Evolutionary conservation across 2,113 vertebrate species (phyloP).

Genomic region (Labrus mixtus): DNA sequence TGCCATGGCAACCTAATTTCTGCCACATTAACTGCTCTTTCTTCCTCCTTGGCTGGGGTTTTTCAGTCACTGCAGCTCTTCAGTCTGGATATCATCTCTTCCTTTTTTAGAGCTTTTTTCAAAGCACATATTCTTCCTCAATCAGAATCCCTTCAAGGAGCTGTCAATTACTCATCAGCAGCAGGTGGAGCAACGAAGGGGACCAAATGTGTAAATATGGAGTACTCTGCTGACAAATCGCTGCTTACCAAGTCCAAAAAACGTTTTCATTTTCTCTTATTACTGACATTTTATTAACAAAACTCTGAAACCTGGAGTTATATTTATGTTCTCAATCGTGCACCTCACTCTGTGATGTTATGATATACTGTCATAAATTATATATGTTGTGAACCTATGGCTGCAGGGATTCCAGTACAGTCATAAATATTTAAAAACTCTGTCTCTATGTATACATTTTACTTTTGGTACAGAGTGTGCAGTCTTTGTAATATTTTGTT

Average conservation of each 20-base stretch:
- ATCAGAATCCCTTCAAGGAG: slow-evolving; percentile 28
- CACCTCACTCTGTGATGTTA: slow-evolving; percentile 6
- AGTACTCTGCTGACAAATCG: slow-evolving; percentile 10
- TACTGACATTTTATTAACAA: slow-evolving; percentile 6
- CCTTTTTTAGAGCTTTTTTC: not conserved
- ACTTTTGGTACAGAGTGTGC: not conserved
- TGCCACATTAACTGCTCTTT: slow-evolving; percentile 69
- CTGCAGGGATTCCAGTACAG: slow-evolving; percentile 2
- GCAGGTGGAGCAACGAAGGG: slow-evolving; percentile 26
- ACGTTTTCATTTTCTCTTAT: slow-evolving; percentile 15
- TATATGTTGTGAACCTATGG: not conserved
- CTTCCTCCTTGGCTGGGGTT: slow-evolving; percentile 45
- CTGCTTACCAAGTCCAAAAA: not conserved
- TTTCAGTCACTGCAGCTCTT: slow-evolving; percentile 50
- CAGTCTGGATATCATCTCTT: slow-evolving; percentile 13
- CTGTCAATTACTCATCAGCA: slow-evolving; percentile 26
- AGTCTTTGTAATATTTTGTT: not conserved
- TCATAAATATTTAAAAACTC: slow-evolving; percentile 4
- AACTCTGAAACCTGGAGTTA: slow-evolving; percentile 13
- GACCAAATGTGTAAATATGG: slow-evolving; percentile 33
- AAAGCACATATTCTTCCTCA: slow-evolving; percentile 51
- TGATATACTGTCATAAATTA: slow-evolving; percentile 14
- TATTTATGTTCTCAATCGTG: not conserved
- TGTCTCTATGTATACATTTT: not conserved
- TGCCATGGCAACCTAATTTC: slow-evolving; percentile 71